These are phyloP conservation scores for Varanus salvator DNA, from an alignment of 2,113 vertebrate genomes.

Conservation along the genomic window DNA sequence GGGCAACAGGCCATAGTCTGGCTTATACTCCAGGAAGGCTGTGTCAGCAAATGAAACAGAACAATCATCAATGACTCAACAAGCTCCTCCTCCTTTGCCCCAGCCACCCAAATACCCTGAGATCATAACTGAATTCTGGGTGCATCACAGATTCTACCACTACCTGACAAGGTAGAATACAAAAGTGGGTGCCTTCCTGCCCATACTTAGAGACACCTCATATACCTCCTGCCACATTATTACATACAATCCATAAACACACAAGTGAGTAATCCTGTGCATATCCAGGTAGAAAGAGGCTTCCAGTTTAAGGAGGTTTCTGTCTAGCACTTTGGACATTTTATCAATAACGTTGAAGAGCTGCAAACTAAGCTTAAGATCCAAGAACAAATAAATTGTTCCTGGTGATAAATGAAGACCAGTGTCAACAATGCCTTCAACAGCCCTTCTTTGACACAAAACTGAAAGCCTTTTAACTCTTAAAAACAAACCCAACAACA, in stretches of 20 bases:
- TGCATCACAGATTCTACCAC: conserved; percentile 14
- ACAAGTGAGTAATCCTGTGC: background rate
- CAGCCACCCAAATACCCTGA: conserved; percentile 39
- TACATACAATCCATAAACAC: conserved; percentile 29
- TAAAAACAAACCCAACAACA: conserved; percentile 1
- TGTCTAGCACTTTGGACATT: background rate
- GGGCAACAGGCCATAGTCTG: conserved; percentile 2
- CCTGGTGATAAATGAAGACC: conserved; percentile 1
- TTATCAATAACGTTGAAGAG: conserved; percentile 25
- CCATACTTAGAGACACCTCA: background rate
- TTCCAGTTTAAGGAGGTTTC: background rate
- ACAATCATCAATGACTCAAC: background rate
- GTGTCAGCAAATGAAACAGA: background rate
- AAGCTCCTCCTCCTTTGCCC: background rate
- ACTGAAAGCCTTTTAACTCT: conserved; percentile 10
- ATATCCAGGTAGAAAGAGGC: background rate
- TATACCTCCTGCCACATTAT: conserved; percentile 42
- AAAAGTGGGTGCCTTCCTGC: background rate
- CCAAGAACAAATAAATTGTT: background rate
- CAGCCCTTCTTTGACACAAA: conserved; percentile 1
- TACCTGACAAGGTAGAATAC: background rate
- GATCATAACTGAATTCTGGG: conserved; percentile 50
- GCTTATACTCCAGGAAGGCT: conserved; percentile 11
- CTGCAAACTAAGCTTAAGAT: background rate
- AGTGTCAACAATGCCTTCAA: background rate